Evolutionary conservation across 1,140 invertebrate genomes (phyloP).

Genomic region (Heliconius hermathena): DNA sequence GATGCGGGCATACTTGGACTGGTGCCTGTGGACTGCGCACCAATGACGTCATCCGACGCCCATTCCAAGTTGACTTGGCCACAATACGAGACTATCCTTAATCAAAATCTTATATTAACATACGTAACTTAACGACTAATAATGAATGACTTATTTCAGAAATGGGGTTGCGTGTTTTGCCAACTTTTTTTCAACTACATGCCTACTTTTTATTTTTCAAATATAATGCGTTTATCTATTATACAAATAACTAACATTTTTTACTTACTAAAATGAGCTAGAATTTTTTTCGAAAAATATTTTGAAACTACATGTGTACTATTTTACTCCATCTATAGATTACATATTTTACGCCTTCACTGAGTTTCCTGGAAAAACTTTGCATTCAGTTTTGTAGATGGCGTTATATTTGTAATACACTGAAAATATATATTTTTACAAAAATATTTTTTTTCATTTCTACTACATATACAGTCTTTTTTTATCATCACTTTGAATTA

Average conservation of each 20-base stretch:
- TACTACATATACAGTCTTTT: too few species aligned
- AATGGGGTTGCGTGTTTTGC: neutral
- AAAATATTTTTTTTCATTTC: too few species aligned
- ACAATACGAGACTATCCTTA: constrained; percentile 19
- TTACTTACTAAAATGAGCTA: neutral
- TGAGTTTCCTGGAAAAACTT: neutral
- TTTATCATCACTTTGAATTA: too few species aligned
- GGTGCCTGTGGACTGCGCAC: constrained; percentile 33
- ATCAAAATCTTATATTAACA: constrained; percentile 16
- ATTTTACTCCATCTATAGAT: neutral
- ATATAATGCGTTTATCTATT: neutral
- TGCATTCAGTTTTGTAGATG: neutral
- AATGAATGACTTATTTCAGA: constrained; percentile 8
- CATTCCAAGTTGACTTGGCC: constrained; percentile 12
- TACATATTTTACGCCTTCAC: neutral
- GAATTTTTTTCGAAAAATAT: neutral
- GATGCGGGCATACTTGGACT: constrained; percentile 26
- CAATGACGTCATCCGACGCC: constrained; percentile 35
- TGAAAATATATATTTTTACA: too few species aligned
- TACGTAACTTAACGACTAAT: constrained; percentile 13
- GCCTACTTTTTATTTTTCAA: neutral
- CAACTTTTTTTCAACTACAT: neutral
- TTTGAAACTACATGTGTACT: neutral
- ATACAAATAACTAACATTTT: neutral
- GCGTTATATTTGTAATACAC: neutral